Conservation (phyloP, 2,888 invertebrate species). For the Pammene aurita region DNA sequence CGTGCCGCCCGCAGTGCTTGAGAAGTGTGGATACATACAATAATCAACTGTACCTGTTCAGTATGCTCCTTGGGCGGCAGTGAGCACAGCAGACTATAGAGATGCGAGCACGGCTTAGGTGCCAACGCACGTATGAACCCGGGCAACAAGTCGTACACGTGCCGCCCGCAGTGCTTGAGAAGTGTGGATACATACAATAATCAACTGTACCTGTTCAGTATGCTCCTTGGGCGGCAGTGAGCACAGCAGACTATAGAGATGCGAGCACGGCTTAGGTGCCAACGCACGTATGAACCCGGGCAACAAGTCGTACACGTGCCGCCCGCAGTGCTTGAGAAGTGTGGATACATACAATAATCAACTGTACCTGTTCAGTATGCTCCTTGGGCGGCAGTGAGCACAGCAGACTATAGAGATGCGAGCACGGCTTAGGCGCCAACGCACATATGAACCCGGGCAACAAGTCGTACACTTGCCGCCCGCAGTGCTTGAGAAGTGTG, state of each 20-base stretch:
- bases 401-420: too few relatives aligned
- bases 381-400: too few relatives aligned
- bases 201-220: too few relatives aligned
- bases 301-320: constrained; percentile 95
- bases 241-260: constrained; percentile 93
- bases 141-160: constrained; percentile 95
- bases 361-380: too few relatives aligned
- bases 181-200: too few relatives aligned
- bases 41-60: constrained; percentile 86
- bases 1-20: constrained; percentile 97
- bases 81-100: constrained; percentile 93
- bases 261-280: constrained; percentile 93
- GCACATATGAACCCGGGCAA: too few relatives aligned
- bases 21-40: constrained; percentile 72
- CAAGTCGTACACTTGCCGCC: too few relatives aligned
- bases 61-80: constrained; percentile 96
- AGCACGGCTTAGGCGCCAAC: too few relatives aligned
- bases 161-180: constrained; percentile 97
- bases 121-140: constrained; percentile 95
- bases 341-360: constrained; percentile 85
- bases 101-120: constrained; percentile 93
- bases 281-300: constrained; percentile 95
- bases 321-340: constrained; percentile 96
- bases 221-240: too few relatives aligned
- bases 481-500: too few relatives aligned